These are phyloP conservation scores for Diglossa brunneiventris DNA, from an alignment of 2,113 vertebrate species.

Conservation along the genomic window DNA sequence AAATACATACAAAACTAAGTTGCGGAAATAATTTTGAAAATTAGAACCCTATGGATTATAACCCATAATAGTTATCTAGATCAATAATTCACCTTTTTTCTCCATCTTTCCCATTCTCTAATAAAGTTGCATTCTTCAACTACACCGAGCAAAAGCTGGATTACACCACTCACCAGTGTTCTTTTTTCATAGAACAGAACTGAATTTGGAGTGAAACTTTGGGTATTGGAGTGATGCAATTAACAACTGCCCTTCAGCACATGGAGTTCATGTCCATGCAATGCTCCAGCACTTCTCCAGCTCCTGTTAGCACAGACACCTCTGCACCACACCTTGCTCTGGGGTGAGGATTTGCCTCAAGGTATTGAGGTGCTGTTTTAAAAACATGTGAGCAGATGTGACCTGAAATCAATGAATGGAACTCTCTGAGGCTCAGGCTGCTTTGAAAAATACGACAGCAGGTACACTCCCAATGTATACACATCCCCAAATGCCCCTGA, in stretches of 20 bases:
- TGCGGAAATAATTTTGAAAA: not conserved
- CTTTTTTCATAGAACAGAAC: not conserved
- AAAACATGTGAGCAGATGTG: rapidly evolving
- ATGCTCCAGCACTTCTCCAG: rapidly evolving
- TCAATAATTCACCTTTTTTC: not conserved
- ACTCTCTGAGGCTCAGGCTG: not conserved
- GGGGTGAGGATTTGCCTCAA: not conserved
- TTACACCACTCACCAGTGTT: not conserved
- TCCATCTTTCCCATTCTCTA: not conserved
- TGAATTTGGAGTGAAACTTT: not conserved
- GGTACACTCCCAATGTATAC: rapidly evolving
- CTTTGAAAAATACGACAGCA: not conserved
- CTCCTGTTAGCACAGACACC: not conserved
- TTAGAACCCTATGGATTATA: not conserved
- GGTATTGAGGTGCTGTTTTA: not conserved
- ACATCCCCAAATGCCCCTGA: not conserved
- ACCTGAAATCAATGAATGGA: not conserved
- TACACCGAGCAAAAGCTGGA: not conserved
- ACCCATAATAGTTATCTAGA: not conserved
- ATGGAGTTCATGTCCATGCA: not conserved
- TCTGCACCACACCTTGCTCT: rapidly evolving
- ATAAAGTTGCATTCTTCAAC: not conserved
- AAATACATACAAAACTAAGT: not conserved
- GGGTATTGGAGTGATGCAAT: not conserved
- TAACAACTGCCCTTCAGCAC: not conserved